Percentiles rank a stretch among this genome's conserved stretches.
These are phyloP conservation scores for Formica selysi DNA, from an alignment of 1,140 invertebrate species.

Conservation along the genomic window DNA sequence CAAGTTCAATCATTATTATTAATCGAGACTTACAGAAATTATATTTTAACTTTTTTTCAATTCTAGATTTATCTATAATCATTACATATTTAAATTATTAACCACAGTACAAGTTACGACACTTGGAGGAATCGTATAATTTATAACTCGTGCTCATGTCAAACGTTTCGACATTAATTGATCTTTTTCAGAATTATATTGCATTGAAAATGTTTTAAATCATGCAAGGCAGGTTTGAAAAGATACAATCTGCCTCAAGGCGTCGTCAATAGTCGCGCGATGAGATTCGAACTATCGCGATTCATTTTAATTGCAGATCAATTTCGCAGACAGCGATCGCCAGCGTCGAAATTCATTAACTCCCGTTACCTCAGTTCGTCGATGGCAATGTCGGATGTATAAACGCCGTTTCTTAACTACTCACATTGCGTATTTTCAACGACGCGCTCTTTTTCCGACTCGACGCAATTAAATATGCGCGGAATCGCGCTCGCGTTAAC, in stretches of 20 bases:
- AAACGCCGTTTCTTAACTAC: slow-evolving; percentile 39
- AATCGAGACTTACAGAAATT: neutral
- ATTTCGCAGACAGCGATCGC: slow-evolving; percentile 32
- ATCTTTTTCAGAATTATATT: neutral
- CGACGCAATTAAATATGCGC: slow-evolving; percentile 25
- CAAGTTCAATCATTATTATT: neutral
- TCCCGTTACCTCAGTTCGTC: slow-evolving; percentile 34
- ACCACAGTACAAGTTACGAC: neutral
- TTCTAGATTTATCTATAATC: neutral
- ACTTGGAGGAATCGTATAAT: neutral
- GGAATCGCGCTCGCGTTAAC: slow-evolving; percentile 3
- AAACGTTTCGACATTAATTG: neutral
- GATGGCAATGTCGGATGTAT: neutral
- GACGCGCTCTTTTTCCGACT: slow-evolving; percentile 6
- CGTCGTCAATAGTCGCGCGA: neutral
- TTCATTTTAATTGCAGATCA: slow-evolving; percentile 50
- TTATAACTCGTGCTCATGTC: neutral
- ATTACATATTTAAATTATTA: neutral
- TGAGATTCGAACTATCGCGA: slow-evolving; percentile 29
- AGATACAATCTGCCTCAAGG: neutral
- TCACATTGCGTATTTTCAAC: slow-evolving; percentile 10
- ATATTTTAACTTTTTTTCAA: neutral
- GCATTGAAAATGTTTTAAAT: neutral
- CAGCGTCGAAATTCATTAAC: slow-evolving; percentile 54
- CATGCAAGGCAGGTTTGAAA: slow-evolving; percentile 6